These are phyloP conservation scores for Gyrodactylus salaris DNA, from an alignment of 1,140 invertebrate genomes.

Conservation along the genomic window DNA sequence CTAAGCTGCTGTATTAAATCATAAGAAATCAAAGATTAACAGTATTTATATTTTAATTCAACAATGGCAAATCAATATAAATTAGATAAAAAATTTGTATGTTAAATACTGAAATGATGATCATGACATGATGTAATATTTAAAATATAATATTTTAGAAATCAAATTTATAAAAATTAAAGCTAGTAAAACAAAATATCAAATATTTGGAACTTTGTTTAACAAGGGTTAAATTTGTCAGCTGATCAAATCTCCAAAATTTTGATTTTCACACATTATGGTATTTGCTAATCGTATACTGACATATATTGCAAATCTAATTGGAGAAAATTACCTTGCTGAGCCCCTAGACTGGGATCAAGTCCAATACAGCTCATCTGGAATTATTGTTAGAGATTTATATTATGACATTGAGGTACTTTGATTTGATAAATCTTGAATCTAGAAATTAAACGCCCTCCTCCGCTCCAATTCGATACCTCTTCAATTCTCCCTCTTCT, in stretches of 20 bases:
- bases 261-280: background rate
- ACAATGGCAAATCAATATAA: too few relatives aligned
- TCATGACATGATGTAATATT: too few relatives aligned
- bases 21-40: too few relatives aligned
- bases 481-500: background rate
- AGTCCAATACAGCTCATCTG: background rate
- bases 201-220: background rate
- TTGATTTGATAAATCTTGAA: background rate
- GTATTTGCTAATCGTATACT: background rate
- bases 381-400: background rate
- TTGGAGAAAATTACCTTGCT: background rate
- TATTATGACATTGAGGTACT: background rate
- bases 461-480: background rate
- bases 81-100: too few relatives aligned
- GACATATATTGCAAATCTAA: background rate
- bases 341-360: background rate
- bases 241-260: background rate
- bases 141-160: too few relatives aligned
- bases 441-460: background rate
- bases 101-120: too few relatives aligned
- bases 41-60: too few relatives aligned
- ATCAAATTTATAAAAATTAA: too few relatives aligned
- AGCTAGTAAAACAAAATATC: background rate
- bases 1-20: too few relatives aligned
- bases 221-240: background rate